phyloP scores from a whole-genome alignment of 53 echinoderm and acorn worm species.

The Apostichopus leukothele region DNA sequence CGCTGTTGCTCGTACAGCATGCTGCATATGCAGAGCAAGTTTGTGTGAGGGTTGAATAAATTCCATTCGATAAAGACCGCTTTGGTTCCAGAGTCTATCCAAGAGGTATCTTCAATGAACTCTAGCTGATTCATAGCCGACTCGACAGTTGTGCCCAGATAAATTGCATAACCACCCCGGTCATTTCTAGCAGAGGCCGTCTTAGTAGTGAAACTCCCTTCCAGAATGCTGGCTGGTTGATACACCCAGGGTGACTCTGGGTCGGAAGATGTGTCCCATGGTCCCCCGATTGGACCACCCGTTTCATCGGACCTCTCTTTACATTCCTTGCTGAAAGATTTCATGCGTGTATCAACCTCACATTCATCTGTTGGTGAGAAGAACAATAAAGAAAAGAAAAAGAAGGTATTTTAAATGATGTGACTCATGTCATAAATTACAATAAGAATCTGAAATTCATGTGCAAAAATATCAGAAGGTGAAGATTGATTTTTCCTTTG shows the following conservation, averaged over 20 bases:
- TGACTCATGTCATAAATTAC: too few species aligned
- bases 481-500: too few species aligned
- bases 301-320: conserved; percentile 17
- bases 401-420: too few species aligned
- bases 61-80: conserved; percentile 88
- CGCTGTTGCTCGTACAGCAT: conserved; percentile 60
- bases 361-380: background rate
- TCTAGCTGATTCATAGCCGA: conserved; percentile 34
- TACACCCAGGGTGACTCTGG: conserved; percentile 62
- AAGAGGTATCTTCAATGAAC: conserved; percentile 36
- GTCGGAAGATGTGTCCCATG: background rate
- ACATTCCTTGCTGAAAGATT: conserved; percentile 13
- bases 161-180: conserved; percentile 67
- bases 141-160: conserved; percentile 51
- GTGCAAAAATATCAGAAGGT: too few species aligned
- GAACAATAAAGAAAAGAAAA: too few species aligned
- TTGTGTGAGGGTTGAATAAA: conserved; percentile 69
- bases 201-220: conserved; percentile 68
- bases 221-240: conserved; percentile 34
- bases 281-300: conserved; percentile 61
- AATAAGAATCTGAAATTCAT: too few species aligned
- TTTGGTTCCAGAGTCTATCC: conserved; percentile 70
- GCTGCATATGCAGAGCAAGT: conserved; percentile 74
- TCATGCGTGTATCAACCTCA: background rate
- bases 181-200: conserved; percentile 44